A percentile compares a stretch with the other conserved stretches of the same genome.
phyloP scores from a whole-genome alignment of 2,797 vertebrate genomes.

The Lithobates sylvaticus region DNA sequence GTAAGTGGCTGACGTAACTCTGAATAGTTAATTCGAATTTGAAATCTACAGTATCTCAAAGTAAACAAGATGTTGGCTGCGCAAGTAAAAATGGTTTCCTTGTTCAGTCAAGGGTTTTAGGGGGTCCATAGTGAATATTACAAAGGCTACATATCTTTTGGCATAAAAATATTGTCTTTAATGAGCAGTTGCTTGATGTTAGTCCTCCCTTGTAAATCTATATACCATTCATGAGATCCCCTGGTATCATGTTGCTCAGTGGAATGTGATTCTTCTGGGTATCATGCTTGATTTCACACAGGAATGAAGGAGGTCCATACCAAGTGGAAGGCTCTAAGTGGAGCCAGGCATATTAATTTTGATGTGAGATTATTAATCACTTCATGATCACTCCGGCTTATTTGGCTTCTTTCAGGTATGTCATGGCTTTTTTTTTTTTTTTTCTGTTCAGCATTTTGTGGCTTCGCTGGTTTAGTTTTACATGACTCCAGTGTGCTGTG shows the following conservation, averaged over 20 bases:
- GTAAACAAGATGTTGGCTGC: background rate
- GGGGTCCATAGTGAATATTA: background rate
- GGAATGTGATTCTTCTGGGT: conserved; percentile 37
- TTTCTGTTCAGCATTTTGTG: background rate
- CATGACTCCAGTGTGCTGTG: background rate
- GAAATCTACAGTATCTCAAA: too few relatives aligned
- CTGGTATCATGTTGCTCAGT: conserved; percentile 30
- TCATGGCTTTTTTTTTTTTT: background rate
- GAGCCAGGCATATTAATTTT: conserved; percentile 36
- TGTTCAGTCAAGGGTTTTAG: background rate
- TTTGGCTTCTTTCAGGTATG: conserved; percentile 27
- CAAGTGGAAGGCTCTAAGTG: background rate
- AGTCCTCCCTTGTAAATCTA: background rate
- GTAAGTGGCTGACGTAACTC: too few relatives aligned
- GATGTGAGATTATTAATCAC: background rate
- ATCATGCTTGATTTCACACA: conserved; percentile 53
- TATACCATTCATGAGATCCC: background rate
- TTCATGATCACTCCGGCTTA: background rate
- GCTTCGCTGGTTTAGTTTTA: background rate
- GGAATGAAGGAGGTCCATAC: conserved; percentile 48
- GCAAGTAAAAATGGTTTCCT: background rate
- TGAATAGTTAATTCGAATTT: too few relatives aligned
- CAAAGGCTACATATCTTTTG: background rate
- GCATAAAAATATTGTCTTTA: background rate
- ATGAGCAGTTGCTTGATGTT: background rate